Base-by-base conservation (phyloP, 2,113 vertebrate species). In the Lagenorhynchus albirostris region DNA sequence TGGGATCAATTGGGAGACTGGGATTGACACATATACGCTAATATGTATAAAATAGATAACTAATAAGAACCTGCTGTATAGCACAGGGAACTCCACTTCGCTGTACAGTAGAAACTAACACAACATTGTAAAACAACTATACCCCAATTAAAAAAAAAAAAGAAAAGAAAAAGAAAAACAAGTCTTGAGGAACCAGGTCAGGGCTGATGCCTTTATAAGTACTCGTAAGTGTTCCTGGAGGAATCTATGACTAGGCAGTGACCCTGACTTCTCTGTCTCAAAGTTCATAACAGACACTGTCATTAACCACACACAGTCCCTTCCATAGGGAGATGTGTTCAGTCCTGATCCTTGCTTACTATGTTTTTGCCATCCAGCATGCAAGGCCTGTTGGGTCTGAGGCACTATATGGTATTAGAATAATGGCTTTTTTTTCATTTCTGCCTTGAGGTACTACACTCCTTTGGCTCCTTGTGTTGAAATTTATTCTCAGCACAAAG, bases 401-500 rank as follows among this genome's bases (percentile, higher is more conserved):
- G 68, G 33, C 4, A 1, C 1, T 7, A 0, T 36, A 4, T 18
- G 36, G 26, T 73, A 7, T 26, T 38, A 15, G 21, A 25, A n/a
- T n/a, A 62, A 68, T 65, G 5, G 7, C 17, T 17, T 7, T 25
- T 97, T 85, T 76, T 47, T 26, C 85, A 53, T 71, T 80, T 70
- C 76, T 95, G 44, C 82, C 58, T 88, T 91, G 38, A 38, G 77
- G 44, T 95, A 50, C 60, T 0, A 3, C 17, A 60, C 82, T 70
- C 83, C 60, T 0, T 87, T 93, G 96, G 67, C 79, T 96, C 85
- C 50, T 91, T 89, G 79, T 77, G 93, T 73, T 98, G 97, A 97
- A 96, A 98, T 96, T 76, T 93, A 68, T 74, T 97, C 95, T 20
- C 17, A 98, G 92, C 97, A 0, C 67, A 70, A 47, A 0, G 90